These are phyloP conservation scores for Macrotus californicus DNA, from an alignment of 2,113 vertebrate genomes.

Conservation along the genomic window DNA sequence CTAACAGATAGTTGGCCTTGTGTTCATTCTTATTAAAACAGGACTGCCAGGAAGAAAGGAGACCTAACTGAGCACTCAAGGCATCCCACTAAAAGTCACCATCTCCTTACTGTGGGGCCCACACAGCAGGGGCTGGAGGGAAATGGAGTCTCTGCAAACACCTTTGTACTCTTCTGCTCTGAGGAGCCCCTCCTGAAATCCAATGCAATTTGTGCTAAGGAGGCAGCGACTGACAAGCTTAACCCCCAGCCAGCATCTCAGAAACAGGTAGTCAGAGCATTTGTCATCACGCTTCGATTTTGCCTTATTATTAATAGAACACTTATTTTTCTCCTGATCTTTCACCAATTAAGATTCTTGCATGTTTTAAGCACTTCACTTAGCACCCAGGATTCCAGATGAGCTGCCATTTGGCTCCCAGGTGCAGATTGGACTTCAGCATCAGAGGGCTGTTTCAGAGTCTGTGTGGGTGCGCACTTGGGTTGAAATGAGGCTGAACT, in stretches of 20 bases:
- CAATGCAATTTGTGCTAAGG: slow-evolving; percentile 60
- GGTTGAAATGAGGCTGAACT: background rate
- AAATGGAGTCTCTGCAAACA: slow-evolving; percentile 48
- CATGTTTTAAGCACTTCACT: slow-evolving; percentile 52
- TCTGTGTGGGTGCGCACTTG: background rate
- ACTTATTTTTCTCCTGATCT: background rate
- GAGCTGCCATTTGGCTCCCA: slow-evolving; percentile 23
- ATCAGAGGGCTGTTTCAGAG: background rate
- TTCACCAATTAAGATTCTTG: slow-evolving; percentile 62
- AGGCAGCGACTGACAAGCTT: slow-evolving; percentile 30
- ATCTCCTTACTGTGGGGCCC: slow-evolving; percentile 61
- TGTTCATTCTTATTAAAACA: slow-evolving; percentile 66
- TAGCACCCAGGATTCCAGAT: slow-evolving; percentile 41
- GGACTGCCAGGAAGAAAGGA: slow-evolving; percentile 61
- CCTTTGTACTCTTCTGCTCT: slow-evolving; percentile 64
- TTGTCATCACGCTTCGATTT: slow-evolving; percentile 49
- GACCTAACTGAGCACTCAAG: slow-evolving; percentile 66
- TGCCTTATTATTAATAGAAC: slow-evolving; percentile 68
- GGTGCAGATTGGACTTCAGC: background rate
- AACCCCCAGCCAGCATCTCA: slow-evolving; percentile 34
- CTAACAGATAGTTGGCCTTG: slow-evolving; percentile 71
- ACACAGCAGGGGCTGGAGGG: slow-evolving; percentile 52
- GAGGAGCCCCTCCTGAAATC: slow-evolving; percentile 57
- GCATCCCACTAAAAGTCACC: slow-evolving; percentile 52
- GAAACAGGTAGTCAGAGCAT: slow-evolving; percentile 17